Evolutionary conservation across 2,888 invertebrate species (phyloP), one percentile per base, ranked within the genome.

Genomic region (Boloria euphrosyne): DNA sequence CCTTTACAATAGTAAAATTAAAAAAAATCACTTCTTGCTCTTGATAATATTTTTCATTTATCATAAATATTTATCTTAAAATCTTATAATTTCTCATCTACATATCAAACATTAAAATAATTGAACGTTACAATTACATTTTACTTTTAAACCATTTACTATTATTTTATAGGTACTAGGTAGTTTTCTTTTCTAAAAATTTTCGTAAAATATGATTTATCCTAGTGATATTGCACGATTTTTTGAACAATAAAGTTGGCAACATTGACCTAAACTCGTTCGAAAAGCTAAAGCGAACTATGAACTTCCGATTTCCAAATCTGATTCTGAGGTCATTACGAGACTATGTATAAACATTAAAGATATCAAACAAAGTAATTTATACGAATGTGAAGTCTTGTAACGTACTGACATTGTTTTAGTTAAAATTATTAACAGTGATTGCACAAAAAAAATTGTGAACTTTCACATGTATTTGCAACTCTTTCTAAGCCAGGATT

Each of bases 231-330:
- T 22, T 22, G 22, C 3, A 22, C 22, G 22, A 22, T 22, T 2
- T n/a, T 22, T 22, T 22, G 22, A 22, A 22, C 1, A 22, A 22
- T 22, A 22, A 22, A 22, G 22, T 22, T 22, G 87, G 65, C 62
- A 71, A 72, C 70, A 78, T 91, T 91, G 91, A 91, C 91, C 91
- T 91, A 90, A 89, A 90, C 90, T 89, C 88, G 91, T 90, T 90
- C 89, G 85, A 86, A 89, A 90, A 90, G 87, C 88, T 90, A 90
- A 91, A 88, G 87, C 80, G 80, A 84, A 84, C 78, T 90, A 89
- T 87, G 87, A 89, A 86, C 81, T 84, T 78, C 75, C 81, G 2
- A 22, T 22, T 22, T 22, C n/a, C n/a, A n/a, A n/a, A n/a, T n/a
- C 22, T 22, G 22, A 22, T 2, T 22, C 22, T 22, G 22, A 22